phyloP scores from a whole-genome alignment of 2,888 invertebrate species.

The Cyaniris semiargus region DNA sequence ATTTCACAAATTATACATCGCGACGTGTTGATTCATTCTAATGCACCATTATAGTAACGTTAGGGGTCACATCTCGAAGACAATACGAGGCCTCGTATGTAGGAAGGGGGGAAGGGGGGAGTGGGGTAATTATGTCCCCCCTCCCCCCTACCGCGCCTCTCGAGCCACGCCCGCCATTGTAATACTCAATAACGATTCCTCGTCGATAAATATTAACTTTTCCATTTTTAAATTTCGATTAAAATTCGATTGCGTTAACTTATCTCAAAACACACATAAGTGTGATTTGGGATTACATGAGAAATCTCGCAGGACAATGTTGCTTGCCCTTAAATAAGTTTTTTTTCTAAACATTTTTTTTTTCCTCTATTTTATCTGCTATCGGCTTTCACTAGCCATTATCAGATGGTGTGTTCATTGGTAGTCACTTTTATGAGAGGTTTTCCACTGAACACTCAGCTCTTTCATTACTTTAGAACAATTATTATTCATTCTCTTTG shows the following conservation, averaged over 20 bases:
- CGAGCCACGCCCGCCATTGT: slow-evolving; percentile 76
- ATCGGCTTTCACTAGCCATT: too few species aligned
- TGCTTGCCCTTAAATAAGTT: neutral
- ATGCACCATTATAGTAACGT: slow-evolving; percentile 38
- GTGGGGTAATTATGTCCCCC: slow-evolving; percentile 72
- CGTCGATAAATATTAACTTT: slow-evolving; percentile 29
- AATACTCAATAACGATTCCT: slow-evolving; percentile 33
- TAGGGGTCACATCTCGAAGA: slow-evolving; percentile 69
- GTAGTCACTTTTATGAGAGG: too few species aligned
- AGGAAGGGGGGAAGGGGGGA: slow-evolving; percentile 38
- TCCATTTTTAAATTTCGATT: slow-evolving; percentile 27
- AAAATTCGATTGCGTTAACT: slow-evolving; percentile 22
- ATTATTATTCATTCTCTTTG: too few species aligned
- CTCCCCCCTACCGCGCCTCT: slow-evolving; percentile 65
- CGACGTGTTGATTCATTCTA: slow-evolving; percentile 26
- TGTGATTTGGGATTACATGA: neutral
- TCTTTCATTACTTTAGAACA: too few species aligned
- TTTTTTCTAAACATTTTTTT: too few species aligned
- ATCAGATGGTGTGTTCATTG: too few species aligned
- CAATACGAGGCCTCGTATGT: slow-evolving; percentile 63
- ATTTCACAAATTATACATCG: slow-evolving; percentile 8
- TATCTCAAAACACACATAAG: too few species aligned
- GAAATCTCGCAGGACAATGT: neutral
- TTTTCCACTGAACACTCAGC: too few species aligned
- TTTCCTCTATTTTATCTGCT: too few species aligned